Evolutionary conservation across 2,113 vertebrate genomes (phyloP).

Genomic region (Phycodurus eques): DNA sequence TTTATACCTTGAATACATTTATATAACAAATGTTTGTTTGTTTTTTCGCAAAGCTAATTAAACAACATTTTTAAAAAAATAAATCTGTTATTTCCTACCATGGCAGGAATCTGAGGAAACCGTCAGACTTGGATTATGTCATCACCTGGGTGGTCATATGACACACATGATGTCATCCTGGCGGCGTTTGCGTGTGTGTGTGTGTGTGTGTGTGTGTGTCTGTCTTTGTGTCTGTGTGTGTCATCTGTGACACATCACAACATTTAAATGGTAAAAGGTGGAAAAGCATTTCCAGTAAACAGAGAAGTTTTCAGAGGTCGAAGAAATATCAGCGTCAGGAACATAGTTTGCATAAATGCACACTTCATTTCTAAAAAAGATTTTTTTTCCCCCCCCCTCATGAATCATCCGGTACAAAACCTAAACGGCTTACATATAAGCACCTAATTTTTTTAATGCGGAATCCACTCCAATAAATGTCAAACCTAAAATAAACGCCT

Average conservation of each 20-base stretch:
- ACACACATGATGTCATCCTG: conserved; percentile 7
- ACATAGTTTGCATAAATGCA: no score
- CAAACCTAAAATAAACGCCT: no score
- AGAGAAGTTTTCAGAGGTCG: no score
- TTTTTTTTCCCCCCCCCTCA: no score
- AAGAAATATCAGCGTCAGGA: background rate
- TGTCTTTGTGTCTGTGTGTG: background rate
- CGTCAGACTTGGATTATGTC: background rate
- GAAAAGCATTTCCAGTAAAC: background rate
- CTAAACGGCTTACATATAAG: no score
- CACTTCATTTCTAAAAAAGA: background rate
- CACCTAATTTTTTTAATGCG: no score
- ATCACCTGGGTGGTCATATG: background rate
- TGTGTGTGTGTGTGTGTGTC: background rate
- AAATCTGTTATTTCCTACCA: background rate
- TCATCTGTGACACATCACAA: background rate
- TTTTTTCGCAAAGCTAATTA: background rate
- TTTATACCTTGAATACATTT: no score
- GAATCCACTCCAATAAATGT: no score
- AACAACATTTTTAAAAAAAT: background rate
- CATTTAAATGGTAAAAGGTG: background rate
- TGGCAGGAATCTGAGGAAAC: background rate
- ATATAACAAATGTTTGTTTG: background rate
- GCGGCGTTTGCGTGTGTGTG: background rate
- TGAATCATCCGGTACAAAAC: no score